Evolutionary conservation across 2,797 vertebrate species (phyloP).

Genomic region (Parotocinclus haroldoi): DNA sequence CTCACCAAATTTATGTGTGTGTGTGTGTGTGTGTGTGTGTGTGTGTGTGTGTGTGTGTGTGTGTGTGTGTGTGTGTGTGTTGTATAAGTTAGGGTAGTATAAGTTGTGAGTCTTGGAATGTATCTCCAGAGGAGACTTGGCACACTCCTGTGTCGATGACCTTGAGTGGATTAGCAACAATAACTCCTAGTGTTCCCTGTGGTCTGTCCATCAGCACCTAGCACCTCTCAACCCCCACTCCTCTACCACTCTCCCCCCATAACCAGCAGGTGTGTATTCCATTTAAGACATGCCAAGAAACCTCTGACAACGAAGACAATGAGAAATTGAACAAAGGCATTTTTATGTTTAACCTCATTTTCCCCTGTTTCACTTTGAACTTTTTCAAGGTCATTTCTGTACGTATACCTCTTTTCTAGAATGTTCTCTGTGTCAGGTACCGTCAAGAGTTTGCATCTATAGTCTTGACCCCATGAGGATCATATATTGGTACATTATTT

Average conservation of each 20-base stretch:
- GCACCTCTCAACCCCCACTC: slow-evolving; percentile 44
- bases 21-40: slow-evolving; percentile 47
- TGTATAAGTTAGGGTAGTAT: slow-evolving; percentile 55
- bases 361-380: neutral
- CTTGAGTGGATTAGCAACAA: slow-evolving; percentile 77
- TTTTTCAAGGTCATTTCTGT: too few relatives aligned
- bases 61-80: slow-evolving; percentile 47
- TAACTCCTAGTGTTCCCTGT: slow-evolving; percentile 76
- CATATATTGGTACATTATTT: too few relatives aligned
- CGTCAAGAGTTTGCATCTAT: too few relatives aligned
- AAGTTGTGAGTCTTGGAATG: slow-evolving; percentile 58
- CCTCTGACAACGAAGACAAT: slow-evolving; percentile 42
- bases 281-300: slow-evolving; percentile 56
- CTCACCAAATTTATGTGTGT: slow-evolving; percentile 17
- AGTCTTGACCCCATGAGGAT: too few relatives aligned
- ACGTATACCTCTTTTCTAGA: too few relatives aligned
- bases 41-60: slow-evolving; percentile 42
- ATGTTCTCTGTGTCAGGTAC: too few relatives aligned
- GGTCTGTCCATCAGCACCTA: slow-evolving; percentile 67
- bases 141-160: slow-evolving; percentile 63
- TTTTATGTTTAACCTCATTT: neutral
- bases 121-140: slow-evolving; percentile 70
- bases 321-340: slow-evolving; percentile 1
- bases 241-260: slow-evolving; percentile 17
- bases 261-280: slow-evolving; percentile 67